Conservation (phyloP, 2,888 invertebrate genomes). For the Agrochola circellaris region DNA sequence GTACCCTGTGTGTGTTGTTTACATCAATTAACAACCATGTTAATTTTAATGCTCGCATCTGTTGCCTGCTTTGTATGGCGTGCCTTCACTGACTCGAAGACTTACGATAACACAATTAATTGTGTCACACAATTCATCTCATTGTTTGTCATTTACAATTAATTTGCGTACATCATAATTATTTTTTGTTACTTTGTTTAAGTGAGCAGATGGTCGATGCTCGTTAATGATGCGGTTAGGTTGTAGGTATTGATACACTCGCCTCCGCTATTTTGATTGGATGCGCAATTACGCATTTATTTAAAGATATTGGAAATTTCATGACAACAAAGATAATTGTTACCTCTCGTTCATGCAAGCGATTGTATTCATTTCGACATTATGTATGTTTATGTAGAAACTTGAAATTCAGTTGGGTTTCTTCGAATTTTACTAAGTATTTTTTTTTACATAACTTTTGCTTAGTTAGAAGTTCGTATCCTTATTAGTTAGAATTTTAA, state of each 20-base stretch:
- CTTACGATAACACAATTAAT: conserved; percentile 67
- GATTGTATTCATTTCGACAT: neutral
- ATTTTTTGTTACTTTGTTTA: conserved; percentile 44
- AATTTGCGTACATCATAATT: conserved; percentile 45
- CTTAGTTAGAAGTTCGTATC: neutral
- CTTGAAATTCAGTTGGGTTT: neutral
- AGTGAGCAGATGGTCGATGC: conserved; percentile 18
- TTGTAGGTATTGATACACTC: conserved; percentile 35
- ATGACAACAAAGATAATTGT: conserved; percentile 9
- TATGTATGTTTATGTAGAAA: neutral
- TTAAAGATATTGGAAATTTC: conserved; percentile 16
- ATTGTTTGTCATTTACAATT: conserved; percentile 60
- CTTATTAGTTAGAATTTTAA: no score
- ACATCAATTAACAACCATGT: conserved; percentile 88
- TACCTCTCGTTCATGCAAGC: neutral
- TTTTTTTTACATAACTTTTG: neutral
- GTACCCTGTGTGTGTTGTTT: conserved; percentile 84
- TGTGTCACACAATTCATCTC: conserved; percentile 60
- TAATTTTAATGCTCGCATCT: conserved; percentile 84
- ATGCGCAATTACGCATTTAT: conserved; percentile 26
- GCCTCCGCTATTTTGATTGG: conserved; percentile 13
- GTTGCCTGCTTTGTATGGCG: conserved; percentile 75
- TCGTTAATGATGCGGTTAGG: conserved; percentile 18
- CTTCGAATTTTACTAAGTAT: neutral
- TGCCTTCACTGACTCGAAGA: conserved; percentile 73